These are phyloP conservation scores for Zaprionus africanus DNA, from an alignment of 1,140 invertebrate genomes.

Conservation along the genomic window DNA sequence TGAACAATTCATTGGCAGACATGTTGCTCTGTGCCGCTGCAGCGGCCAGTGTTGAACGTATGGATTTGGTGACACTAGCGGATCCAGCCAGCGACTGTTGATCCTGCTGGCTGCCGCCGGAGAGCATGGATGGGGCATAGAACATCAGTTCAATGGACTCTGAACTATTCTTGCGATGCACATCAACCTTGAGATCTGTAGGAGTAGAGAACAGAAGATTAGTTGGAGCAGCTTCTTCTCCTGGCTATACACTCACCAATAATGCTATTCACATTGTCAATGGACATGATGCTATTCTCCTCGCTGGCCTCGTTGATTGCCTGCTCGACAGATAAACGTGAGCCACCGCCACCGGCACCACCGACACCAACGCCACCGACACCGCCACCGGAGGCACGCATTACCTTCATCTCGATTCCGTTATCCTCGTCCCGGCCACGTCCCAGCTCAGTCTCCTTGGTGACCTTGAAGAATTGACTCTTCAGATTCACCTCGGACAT, in stretches of 20 bases:
- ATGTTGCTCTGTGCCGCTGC: conserved; percentile 41
- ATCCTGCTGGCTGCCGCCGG: conserved; percentile 72
- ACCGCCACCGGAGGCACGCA: conserved; percentile 83
- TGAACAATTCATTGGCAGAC: conserved; percentile 52
- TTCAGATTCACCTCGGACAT: conserved; percentile 83
- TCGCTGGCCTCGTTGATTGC: conserved; percentile 86
- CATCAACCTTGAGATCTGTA: conserved; percentile 95
- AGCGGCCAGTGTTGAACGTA: conserved; percentile 55
- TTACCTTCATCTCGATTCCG: conserved; percentile 92
- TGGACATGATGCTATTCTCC: conserved; percentile 87
- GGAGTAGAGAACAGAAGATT: not conserved
- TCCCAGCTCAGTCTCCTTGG: conserved; percentile 70
- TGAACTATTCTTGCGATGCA: conserved; percentile 95
- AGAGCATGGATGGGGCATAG: conserved; percentile 76
- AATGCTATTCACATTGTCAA: conserved; percentile 88
- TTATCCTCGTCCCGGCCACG: conserved; percentile 87
- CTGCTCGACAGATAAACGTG: conserved; percentile 73
- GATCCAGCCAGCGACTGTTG: conserved; percentile 77
- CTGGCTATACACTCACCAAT: conserved; percentile 86
- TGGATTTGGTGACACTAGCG: conserved; percentile 76
- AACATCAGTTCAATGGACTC: conserved; percentile 88
- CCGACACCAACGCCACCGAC: conserved; percentile 33
- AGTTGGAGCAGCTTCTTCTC: not conserved
- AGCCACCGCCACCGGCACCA: conserved; percentile 55
- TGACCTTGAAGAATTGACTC: conserved; percentile 80